Evolutionary conservation across 2,888 invertebrate species (phyloP), one percentile per base, ranked within the genome.

Genomic region (Cyclophora albipunctata): DNA sequence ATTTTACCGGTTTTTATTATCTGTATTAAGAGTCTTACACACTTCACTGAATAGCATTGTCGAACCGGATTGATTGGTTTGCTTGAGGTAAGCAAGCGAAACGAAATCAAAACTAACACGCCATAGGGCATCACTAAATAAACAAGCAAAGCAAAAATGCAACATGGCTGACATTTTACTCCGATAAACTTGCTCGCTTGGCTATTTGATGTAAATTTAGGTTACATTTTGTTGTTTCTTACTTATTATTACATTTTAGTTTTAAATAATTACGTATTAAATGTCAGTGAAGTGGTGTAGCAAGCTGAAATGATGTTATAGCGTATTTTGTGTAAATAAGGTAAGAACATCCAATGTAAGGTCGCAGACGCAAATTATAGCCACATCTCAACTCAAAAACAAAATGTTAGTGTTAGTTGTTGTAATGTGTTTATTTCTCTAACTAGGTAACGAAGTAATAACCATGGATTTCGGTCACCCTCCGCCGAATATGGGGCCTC

Each of bases 381-480:
- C 67, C 69, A 62, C 60, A 54, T 56, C 55, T 53, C 51, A 55
- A 20, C 20, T 20, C 20, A 20, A 20, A 20, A 20, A 20, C 20
- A 20, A 20, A 20, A 20, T 20, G 20, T 20, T 45, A 55, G 46
- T 51, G 57, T 62, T 53, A 50, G 50, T 54, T 51, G 51, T 68
- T 76, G 63, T 81, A 84, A 81, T 71, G 44, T 48, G 62, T 67
- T 65, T 70, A 65, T 86, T 86, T 87, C 67, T 83, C 68, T 76
- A 75, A 83, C 62, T 88, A 88, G 88, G 88, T 87, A 76, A 78
- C 69, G 73, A 85, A 84, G 80, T 80, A 66, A 62, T 73, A 75
- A 71, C 70, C 62, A 88, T 88, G 88, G 88, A 88, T 72, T 88
- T 86, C 73, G 84, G 83, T 70, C 83, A 84, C 65, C 85, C 85